These are phyloP conservation scores for Euwallacea similis DNA, from an alignment of 1,140 invertebrate species.

Conservation along the genomic window DNA sequence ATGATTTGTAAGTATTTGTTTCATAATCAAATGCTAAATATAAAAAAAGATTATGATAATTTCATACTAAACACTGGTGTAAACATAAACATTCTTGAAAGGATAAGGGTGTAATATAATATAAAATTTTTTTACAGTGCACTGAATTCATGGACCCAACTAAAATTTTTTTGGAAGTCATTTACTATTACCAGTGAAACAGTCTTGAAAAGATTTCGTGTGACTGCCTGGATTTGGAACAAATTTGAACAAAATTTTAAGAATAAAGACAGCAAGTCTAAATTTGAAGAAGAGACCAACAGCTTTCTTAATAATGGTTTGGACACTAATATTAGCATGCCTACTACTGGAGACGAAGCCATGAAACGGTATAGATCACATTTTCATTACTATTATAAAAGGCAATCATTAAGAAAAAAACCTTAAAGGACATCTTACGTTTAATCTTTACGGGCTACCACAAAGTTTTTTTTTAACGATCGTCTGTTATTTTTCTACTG, in stretches of 20 bases:
- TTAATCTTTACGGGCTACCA: background rate
- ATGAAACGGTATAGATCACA: slow-evolving; percentile 69
- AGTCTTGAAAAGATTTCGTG: slow-evolving; percentile 46
- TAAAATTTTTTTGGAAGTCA: slow-evolving; percentile 41
- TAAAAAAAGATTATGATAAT: too few species aligned
- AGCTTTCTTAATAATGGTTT: slow-evolving; percentile 60
- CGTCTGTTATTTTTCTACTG: too few species aligned
- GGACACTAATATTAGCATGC: slow-evolving; percentile 79
- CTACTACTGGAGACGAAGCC: slow-evolving; percentile 89
- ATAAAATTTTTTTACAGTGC: slow-evolving; percentile 34
- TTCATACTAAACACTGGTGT: too few species aligned
- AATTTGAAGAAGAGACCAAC: slow-evolving; percentile 37
- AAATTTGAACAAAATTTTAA: slow-evolving; percentile 50
- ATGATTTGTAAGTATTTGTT: slow-evolving; percentile 68
- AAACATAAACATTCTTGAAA: too few species aligned
- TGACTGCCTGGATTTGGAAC: slow-evolving; percentile 51
- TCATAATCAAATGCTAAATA: too few species aligned
- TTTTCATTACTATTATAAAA: too few species aligned
- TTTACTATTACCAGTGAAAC: slow-evolving; percentile 45
- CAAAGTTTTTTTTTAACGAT: background rate
- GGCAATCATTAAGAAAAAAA: background rate
- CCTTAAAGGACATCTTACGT: background rate
- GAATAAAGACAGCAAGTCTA: slow-evolving; percentile 40
- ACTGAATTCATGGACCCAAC: slow-evolving; percentile 45
- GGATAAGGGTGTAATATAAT: too few species aligned